Evolutionary conservation across 2,113 vertebrate species (phyloP).

Genomic region (Cavia aperea): DNA sequence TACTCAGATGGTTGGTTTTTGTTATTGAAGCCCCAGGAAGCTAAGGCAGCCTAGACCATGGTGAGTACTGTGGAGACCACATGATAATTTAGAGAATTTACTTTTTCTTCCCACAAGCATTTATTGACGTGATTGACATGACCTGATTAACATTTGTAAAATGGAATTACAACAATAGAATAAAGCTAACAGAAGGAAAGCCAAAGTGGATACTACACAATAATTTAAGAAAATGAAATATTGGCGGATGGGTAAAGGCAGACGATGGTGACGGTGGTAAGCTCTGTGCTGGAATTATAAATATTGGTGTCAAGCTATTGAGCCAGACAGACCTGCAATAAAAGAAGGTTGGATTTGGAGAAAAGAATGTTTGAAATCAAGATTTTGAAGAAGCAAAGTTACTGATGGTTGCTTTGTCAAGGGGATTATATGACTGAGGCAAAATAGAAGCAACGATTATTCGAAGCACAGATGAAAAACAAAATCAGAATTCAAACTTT

Average conservation of each 20-base stretch:
- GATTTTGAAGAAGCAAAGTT: neutral
- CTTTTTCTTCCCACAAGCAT: neutral
- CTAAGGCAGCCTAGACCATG: neutral
- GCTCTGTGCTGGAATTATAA: neutral
- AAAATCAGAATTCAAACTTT: neutral
- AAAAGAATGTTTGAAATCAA: neutral
- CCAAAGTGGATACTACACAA: neutral
- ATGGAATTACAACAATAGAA: neutral
- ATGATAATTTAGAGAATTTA: neutral
- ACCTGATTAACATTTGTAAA: neutral
- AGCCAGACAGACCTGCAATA: neutral
- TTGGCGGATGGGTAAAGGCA: neutral
- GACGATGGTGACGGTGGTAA: rapidly evolving
- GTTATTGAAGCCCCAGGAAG: neutral
- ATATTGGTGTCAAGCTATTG: neutral
- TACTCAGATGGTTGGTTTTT: neutral
- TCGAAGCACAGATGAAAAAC: neutral
- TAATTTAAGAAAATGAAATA: neutral
- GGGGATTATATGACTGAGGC: neutral
- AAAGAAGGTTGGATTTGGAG: neutral
- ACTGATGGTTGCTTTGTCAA: neutral
- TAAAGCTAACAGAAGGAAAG: neutral
- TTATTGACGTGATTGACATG: neutral
- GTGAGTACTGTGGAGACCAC: neutral
- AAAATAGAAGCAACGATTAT: neutral